Base-by-base conservation (phyloP, 2,113 vertebrate species). In the Microcebus lehilahytsara region DNA sequence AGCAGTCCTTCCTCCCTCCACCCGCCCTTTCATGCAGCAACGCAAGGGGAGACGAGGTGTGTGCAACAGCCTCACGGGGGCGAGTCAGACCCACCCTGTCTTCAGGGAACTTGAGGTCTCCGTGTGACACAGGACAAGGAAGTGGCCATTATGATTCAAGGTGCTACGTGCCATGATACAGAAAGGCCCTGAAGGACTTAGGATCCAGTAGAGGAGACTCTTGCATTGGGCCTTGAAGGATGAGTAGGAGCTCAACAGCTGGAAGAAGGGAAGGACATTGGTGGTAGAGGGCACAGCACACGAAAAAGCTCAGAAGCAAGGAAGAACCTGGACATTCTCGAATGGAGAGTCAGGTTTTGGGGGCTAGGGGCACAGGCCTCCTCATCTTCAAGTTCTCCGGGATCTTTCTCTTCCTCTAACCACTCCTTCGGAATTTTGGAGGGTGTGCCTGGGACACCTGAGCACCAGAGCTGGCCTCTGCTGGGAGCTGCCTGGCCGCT, bases 11-110 rank as follows among this genome's bases (percentile, higher is more conserved):
- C 42, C 46, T 23, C 46, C 72, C 58, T 34, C 46, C 17, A 0
- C n/a, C 17, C 22, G 6, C 25, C 20, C 34, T n/a, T 14, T 22
- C 66, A 6, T 0, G 6, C 37, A 4, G 0, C 5, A 14, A 23
- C 5, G 2, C 49, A 3, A 6, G 32, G 72, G 49, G 58, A 60
- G 64, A 20, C 12, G 49, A n/a, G 5, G 34, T 11, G 42, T n/a
- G 14, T 9, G 27, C 51, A 8, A 22, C 74, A 32, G 16, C 23
- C 51, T 42, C n/a, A 0, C 2, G 7, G 58, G 8, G 53, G 51
- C 46, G 74, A 89, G 51, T 67, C 85, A 40, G 91, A 16, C 81
- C 60, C 66, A 11, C 10, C 22, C 34, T 12, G 23, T 75, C 49
- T 80, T 60, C 64, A 34, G n/a, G 77, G 12, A 87, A 37, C 25